Base-by-base conservation (phyloP, 2,888 invertebrate genomes). In the Cerceris ruficornis region DNA sequence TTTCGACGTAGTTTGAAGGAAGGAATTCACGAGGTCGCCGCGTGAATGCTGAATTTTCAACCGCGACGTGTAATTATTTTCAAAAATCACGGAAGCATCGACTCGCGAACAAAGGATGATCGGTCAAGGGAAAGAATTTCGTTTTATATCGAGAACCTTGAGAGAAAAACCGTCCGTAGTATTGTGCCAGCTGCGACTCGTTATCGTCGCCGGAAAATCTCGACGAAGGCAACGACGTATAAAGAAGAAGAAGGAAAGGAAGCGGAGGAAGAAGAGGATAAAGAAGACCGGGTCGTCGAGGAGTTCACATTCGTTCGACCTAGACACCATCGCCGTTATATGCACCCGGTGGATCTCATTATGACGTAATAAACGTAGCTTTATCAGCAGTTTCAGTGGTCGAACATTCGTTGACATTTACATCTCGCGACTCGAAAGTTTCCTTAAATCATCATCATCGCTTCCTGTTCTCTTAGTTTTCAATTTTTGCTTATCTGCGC, bases 331-430 rank as follows among this genome's bases (percentile, higher is more conserved):
- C 55, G 41, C 70, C 60, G 59, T 82, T 78, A 77, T 64, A 64
- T 74, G 71, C 77, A 83, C 71, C 59, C 69, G 69, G 57, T 50
- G 70, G 64, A 82, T 80, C 70, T 77, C 49, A 77, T 75, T 77
- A 73, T 41, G 60, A 80, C 61, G 66, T 46, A 49, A 50, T 13
- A 42, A 11, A 58, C 69, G 65, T 41, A 73, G 66, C 69, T 67
- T 75, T 60, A 75, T 81, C 78, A 60, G 60, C 69, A 60, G 28
- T 57, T 74, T 79, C 60, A 41, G 39, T 14, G 13, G 11, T 46
- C 49, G 15, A n/a, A 7, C n/a, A 66, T 67, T 66, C 9, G 50
- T 57, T 54, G 54, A 43, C 58, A n/a, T 52, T 67, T 43, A 2
- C 43, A 14, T n/a, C 41, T 11, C 14, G n/a, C 11, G 11, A 49